Percentiles rank a stretch among this genome's conserved stretches.
Conservation (phyloP, 2,113 vertebrate species). For the Zootoca vivipara region DNA sequence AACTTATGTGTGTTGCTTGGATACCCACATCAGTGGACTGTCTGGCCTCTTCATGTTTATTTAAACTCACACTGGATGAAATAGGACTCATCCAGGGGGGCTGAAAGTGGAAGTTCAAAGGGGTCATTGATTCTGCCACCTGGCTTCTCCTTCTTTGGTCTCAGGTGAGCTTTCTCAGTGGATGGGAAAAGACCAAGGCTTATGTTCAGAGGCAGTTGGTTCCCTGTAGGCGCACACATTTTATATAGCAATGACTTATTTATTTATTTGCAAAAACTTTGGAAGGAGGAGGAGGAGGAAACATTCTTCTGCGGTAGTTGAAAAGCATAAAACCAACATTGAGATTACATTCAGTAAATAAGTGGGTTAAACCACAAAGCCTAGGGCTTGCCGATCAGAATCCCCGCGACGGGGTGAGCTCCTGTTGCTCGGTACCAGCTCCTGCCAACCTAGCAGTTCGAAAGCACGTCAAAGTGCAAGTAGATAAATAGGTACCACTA, state of each 20-base stretch:
- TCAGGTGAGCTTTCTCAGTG: constrained; percentile 1
- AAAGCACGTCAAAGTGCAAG: too few relatives aligned
- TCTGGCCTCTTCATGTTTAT: constrained; percentile 62
- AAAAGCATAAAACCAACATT: too few relatives aligned
- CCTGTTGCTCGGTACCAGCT: too few relatives aligned
- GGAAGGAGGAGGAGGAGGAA: too few relatives aligned
- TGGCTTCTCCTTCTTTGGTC: constrained; percentile 38
- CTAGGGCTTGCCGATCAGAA: too few relatives aligned
- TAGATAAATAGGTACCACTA: too few relatives aligned
- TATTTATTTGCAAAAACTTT: too few relatives aligned
- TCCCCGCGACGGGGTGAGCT: too few relatives aligned
- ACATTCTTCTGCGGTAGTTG: too few relatives aligned
- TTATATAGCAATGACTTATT: not conserved
- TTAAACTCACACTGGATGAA: constrained; percentile 64
- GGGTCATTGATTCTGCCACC: constrained; percentile 56
- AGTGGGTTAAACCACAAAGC: too few relatives aligned
- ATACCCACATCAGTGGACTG: constrained; percentile 46
- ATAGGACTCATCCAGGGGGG: constrained; percentile 55
- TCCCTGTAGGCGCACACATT: not conserved
- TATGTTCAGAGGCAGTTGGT: constrained; percentile 29
- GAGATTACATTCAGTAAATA: too few relatives aligned
- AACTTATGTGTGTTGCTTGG: constrained; percentile 57
- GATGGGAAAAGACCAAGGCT: not conserved
- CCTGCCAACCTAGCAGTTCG: too few relatives aligned
- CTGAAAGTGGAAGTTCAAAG: constrained; percentile 52